These are phyloP conservation scores for Dendrocincla tyrannina DNA, from an alignment of 2,797 vertebrate species.

Conservation along the genomic window DNA sequence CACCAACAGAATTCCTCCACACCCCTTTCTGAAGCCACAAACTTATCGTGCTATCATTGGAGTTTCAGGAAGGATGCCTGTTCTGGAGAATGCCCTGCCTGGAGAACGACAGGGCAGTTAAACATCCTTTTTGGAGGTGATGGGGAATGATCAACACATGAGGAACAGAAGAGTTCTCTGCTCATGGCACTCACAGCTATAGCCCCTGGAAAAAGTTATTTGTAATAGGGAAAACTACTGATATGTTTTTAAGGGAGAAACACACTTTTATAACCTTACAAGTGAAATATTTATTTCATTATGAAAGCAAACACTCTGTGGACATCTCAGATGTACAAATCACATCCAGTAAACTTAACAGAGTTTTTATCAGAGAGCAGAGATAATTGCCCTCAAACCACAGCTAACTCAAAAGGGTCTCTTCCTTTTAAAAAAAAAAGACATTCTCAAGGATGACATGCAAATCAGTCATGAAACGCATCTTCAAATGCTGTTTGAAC, in stretches of 20 bases:
- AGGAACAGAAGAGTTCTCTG: neutral
- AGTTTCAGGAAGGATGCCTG: slow-evolving; percentile 23
- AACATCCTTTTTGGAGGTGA: neutral
- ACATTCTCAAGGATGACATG: neutral
- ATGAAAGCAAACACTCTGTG: neutral
- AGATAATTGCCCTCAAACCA: neutral
- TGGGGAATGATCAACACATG: neutral
- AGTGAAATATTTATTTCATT: neutral
- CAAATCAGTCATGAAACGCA: neutral
- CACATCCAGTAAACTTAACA: neutral
- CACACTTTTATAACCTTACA: neutral
- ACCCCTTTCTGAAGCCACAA: slow-evolving; percentile 21
- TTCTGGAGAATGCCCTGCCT: neutral
- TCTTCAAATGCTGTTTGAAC: neutral
- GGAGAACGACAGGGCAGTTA: neutral
- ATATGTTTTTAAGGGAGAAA: neutral
- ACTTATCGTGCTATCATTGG: neutral
- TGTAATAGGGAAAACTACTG: neutral
- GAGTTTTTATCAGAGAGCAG: neutral
- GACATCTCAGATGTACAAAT: neutral
- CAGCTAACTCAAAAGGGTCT: neutral
- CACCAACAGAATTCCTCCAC: neutral
- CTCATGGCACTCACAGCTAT: fast-evolving
- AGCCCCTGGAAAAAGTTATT: neutral
- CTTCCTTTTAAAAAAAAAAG: neutral